Evolutionary conservation across 2,888 invertebrate genomes (phyloP).

Genomic region (Orthosia cruda): DNA sequence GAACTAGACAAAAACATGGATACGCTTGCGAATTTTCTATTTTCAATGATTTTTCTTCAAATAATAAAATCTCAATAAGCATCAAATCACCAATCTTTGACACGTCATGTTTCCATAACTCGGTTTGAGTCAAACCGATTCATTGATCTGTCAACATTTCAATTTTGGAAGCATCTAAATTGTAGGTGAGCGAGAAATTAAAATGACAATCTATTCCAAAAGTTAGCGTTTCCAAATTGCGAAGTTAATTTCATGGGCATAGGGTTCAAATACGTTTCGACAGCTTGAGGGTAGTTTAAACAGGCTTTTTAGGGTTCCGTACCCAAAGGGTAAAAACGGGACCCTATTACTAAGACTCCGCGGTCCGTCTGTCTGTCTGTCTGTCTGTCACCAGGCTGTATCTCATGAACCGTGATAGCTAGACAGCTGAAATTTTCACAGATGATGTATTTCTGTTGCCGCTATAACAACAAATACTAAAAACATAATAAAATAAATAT

Average conservation of each 20-base stretch:
- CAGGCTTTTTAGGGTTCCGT: too few relatives aligned
- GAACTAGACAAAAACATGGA: conserved; percentile 40
- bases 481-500: too few relatives aligned
- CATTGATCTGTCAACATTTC: conserved; percentile 38
- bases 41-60: not conserved
- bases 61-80: not conserved
- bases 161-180: conserved; percentile 30
- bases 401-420: too few relatives aligned
- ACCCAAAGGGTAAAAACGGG: too few relatives aligned
- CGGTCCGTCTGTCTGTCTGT: too few relatives aligned
- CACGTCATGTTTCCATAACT: not conserved
- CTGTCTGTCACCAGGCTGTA: too few relatives aligned
- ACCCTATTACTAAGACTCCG: too few relatives aligned
- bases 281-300: conserved; percentile 23
- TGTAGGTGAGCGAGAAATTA: conserved; percentile 18
- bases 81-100: not conserved
- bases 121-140: conserved; percentile 17
- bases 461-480: too few relatives aligned
- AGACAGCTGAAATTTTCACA: too few relatives aligned
- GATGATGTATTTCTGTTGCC: too few relatives aligned
- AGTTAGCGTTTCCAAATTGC: conserved; percentile 25
- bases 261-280: conserved; percentile 41
- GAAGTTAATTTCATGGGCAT: conserved; percentile 18
- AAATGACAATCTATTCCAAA: conserved; percentile 32
- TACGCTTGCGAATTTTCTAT: conserved; percentile 22